Evolutionary conservation across 2,888 invertebrate genomes (phyloP).

Genomic region (Orchesella flavescens): DNA sequence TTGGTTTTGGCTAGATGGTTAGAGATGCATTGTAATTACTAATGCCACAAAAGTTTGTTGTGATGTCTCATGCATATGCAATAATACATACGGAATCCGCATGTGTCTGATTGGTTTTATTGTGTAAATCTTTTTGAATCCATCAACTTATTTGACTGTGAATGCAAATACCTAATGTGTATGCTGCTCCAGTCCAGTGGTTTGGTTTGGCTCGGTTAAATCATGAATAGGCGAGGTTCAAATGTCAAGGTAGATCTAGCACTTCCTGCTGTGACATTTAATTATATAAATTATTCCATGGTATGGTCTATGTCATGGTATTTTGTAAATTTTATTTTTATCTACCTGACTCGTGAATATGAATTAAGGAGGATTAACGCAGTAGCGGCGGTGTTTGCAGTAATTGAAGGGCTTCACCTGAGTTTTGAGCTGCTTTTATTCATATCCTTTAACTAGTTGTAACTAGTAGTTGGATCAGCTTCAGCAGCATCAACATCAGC

Average conservation of each 20-base stretch:
- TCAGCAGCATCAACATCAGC: too few relatives aligned
- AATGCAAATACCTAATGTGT: background rate
- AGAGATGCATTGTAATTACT: constrained; percentile 13
- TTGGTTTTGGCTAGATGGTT: too few relatives aligned
- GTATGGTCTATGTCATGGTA: background rate
- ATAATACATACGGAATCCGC: background rate
- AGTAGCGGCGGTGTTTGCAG: constrained; percentile 25
- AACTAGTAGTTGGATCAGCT: too few relatives aligned
- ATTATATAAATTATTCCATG: constrained; percentile 52
- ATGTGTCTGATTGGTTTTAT: constrained; percentile 37
- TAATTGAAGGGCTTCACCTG: constrained; percentile 31
- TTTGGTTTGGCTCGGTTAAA: too few relatives aligned
- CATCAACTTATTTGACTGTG: too few relatives aligned
- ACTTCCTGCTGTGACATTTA: constrained; percentile 62
- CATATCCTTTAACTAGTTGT: too few relatives aligned
- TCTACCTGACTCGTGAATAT: constrained; percentile 7
- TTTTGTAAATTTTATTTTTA: background rate
- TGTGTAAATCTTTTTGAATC: constrained; percentile 20
- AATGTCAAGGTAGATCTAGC: constrained; percentile 55
- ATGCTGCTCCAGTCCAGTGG: background rate
- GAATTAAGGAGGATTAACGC: constrained; percentile 37
- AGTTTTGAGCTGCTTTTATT: background rate
- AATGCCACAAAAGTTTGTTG: constrained; percentile 7
- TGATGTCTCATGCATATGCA: background rate
- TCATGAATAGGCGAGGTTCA: constrained; percentile 48